Evolutionary conservation across 2,888 invertebrate species (phyloP), one percentile per base, ranked within the genome.

Genomic region (Isoperla grammatica): DNA sequence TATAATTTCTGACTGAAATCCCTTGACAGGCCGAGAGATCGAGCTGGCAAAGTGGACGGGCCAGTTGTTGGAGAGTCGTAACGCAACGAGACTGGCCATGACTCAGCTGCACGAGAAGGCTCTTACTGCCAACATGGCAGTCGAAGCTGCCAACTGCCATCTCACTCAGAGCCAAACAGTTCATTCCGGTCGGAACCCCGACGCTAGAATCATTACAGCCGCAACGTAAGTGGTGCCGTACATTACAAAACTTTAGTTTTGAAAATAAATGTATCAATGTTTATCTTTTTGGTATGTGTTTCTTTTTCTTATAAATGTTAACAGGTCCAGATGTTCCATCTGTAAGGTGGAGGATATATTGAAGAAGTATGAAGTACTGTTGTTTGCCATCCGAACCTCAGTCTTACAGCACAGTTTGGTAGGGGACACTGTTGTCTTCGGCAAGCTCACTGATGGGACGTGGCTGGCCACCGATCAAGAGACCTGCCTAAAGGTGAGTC

Each of bases 111-210:
- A 54, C 57, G 37, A 69, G 45, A 64, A 63, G 2, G 64, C 66
- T 0, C 71, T 73, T 5, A 68, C 72, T 1, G 65, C 60, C 48
- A 65, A 71, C 5, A 68, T 81, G 19, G 76, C 83, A 19, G 69
- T 75, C 56, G 65, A 71, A 53, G 81, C 82, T 1, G 77, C 79
- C 20, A 73, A 76, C 59, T 85, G 85, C 66, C 84, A 85, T 71
- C 42, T 60, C 11, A 39, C 40, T n/a, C 40, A 37, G 17, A 49
- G 39, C 29, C 29, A 4, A 6, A 46, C 43, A 12, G 17, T 53
- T 15, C 42, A 53, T 8, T 6, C 4, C 4, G 8, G 29, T 29
- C 29, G 29, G 29, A 29, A 29, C 8, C 5, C 5, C 4, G 29
- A 29, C 5, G 29, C 5, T 29, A 29, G 29, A 29, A 45, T 67